These are phyloP conservation scores for Miltochrista miniata DNA, from an alignment of 2,888 invertebrate genomes.

Conservation along the genomic window DNA sequence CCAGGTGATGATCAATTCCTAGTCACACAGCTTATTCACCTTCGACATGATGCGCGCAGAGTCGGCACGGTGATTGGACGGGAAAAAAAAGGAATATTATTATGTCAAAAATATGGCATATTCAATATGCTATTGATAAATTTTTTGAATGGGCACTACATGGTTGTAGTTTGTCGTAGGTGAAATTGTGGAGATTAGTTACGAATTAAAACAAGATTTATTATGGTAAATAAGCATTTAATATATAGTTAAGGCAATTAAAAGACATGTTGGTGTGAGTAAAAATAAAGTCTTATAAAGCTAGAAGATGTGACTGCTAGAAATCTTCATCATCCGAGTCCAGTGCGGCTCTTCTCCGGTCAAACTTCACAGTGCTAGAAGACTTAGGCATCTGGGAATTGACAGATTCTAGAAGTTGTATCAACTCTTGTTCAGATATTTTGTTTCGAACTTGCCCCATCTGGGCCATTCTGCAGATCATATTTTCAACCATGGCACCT, in stretches of 20 bases:
- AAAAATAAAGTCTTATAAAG: conserved; percentile 10
- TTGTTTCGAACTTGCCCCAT: conserved; percentile 93
- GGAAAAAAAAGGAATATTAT: too few relatives aligned
- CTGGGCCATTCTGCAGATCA: conserved; percentile 97
- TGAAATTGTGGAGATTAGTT: too few relatives aligned
- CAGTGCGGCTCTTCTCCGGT: conserved; percentile 93
- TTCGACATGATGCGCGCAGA: too few relatives aligned
- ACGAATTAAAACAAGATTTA: conserved; percentile 3
- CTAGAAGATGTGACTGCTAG: conserved; percentile 34
- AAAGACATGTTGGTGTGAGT: conserved; percentile 16
- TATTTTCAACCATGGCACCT: conserved; percentile 96
- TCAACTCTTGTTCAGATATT: conserved; percentile 93
- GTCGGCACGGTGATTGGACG: too few relatives aligned
- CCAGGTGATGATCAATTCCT: too few relatives aligned
- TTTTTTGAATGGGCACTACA: too few relatives aligned
- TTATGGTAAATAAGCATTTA: conserved; percentile 36
- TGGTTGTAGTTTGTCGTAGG: too few relatives aligned
- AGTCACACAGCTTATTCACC: too few relatives aligned
- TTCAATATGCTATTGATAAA: too few relatives aligned
- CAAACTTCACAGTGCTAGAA: conserved; percentile 93
- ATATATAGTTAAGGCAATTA: conserved; percentile 35
- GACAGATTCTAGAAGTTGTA: conserved; percentile 92
- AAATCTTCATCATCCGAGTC: conserved; percentile 92
- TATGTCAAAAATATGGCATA: too few relatives aligned
- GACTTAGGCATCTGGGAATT: conserved; percentile 92